Evolutionary conservation across 2,113 vertebrate species (phyloP).

Genomic region (Antechinus flavipes): DNA sequence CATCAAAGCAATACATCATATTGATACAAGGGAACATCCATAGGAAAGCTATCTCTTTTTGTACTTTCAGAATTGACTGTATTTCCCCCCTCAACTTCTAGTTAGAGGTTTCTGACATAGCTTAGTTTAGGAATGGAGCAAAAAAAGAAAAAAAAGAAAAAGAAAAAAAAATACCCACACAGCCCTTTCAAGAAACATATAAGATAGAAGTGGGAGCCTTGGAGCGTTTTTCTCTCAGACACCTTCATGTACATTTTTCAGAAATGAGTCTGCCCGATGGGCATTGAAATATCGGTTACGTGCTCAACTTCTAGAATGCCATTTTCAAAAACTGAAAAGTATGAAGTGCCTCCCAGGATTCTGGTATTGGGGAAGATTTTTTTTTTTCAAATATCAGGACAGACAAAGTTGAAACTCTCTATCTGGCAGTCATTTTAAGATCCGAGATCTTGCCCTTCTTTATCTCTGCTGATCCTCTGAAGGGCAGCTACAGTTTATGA

Average conservation of each 20-base stretch:
- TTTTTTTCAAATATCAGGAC: background rate
- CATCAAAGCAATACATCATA: slow-evolving; percentile 49
- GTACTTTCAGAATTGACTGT: slow-evolving; percentile 44
- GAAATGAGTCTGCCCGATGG: background rate
- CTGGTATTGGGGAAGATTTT: slow-evolving; percentile 17
- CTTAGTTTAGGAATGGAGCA: background rate
- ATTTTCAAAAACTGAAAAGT: slow-evolving; percentile 8
- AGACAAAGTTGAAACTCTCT: background rate
- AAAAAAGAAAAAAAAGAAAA: slow-evolving; percentile 30
- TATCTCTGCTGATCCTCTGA: background rate
- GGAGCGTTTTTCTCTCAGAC: background rate
- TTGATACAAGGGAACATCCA: slow-evolving; percentile 12
- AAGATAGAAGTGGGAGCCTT: background rate
- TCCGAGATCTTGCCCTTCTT: background rate
- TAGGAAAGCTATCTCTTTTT: slow-evolving; percentile 62
- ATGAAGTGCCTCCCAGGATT: background rate
- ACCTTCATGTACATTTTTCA: background rate
- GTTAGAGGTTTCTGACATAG: slow-evolving; percentile 50
- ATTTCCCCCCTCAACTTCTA: slow-evolving; percentile 24
- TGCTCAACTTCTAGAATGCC: slow-evolving; percentile 28
- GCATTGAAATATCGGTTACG: slow-evolving; percentile 19
- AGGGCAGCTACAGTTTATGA: background rate
- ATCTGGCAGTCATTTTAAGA: background rate
- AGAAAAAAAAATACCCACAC: background rate
- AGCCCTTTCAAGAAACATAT: background rate